Conservation (phyloP, 1,140 invertebrate genomes). For the Heliconius melpomene region DNA sequence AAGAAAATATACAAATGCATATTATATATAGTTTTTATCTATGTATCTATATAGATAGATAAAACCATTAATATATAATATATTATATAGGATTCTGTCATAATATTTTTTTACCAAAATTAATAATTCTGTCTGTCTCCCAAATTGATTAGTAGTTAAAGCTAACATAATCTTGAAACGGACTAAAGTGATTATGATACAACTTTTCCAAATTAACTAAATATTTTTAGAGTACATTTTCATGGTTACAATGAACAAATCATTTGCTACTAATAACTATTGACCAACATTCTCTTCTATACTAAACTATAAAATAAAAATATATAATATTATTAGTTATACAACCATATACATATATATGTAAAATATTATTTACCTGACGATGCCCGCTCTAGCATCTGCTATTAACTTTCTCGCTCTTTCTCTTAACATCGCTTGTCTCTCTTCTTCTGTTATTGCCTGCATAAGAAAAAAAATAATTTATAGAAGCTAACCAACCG, state of each 20-base stretch:
- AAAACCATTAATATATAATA: background rate
- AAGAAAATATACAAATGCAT: background rate
- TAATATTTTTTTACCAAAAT: no score
- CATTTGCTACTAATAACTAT: no score
- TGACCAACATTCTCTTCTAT: no score
- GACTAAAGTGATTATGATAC: no score
- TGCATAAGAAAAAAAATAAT: constrained; percentile 14
- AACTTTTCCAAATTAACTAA: no score
- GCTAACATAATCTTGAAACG: no score
- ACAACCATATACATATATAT: background rate
- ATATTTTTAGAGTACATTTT: no score
- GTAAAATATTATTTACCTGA: constrained; percentile 54
- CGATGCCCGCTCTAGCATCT: constrained; percentile 86
- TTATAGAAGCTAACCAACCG: background rate
- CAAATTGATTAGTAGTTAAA: no score
- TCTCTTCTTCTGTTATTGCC: constrained; percentile 85
- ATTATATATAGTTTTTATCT: background rate
- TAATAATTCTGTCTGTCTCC: no score
- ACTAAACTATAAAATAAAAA: no score
- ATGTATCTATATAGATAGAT: background rate
- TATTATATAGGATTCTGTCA: no score
- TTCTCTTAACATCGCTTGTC: constrained; percentile 92
- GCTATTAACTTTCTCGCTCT: constrained; percentile 94
- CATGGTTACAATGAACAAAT: no score
- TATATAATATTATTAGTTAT: background rate